Evolutionary conservation across 2,113 vertebrate species (phyloP), one percentile per base, ranked within the genome.

Genomic region (Pimephales promelas): DNA sequence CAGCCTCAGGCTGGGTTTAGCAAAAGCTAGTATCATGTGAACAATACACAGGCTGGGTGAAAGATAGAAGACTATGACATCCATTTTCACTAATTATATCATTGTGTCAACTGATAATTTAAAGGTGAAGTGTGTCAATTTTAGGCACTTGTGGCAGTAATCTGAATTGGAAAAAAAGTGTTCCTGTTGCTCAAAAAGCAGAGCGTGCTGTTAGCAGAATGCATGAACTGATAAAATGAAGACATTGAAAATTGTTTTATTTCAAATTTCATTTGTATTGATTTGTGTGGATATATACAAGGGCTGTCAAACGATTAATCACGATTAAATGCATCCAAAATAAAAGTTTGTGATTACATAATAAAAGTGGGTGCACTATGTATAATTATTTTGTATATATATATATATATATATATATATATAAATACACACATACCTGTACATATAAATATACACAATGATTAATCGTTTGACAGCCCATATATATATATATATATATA

Each of bases 1-100:
- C 22, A 14, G 87, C 88, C 83, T 84, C 64, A 64, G 83, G 88
- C 84, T 56, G 72, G 84, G 81, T 74, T 82, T 61, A 47, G 77
- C 10, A 6, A 64, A 59, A 8, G 70, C 80, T 72, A 47, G 68
- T n/a, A 16, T 22, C 28, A 31, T 52, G 66, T n/a, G 36, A 84
- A 64, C 79, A 47, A 70, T 49, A 36, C 75, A 47, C 52, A 11
- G 14, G 57, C 43, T 16, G 26, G 61, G n/a, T 45, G 16, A 28
- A 79, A 47, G 57, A 79, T 3, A 24, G 40, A 31, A 45, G 59
- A 79, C 59, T 79, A 47, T 79, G 24, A 28, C 59, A 79, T 66
- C 18, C 14, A 22, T 79, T 79, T 76, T 47, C 24, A 31, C 40
- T 62, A 26, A 43, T 49, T 79, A 31, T 28, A 64, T n/a, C 77